phyloP scores from a whole-genome alignment of 2,888 invertebrate species.

The Leucophora obtusa region DNA sequence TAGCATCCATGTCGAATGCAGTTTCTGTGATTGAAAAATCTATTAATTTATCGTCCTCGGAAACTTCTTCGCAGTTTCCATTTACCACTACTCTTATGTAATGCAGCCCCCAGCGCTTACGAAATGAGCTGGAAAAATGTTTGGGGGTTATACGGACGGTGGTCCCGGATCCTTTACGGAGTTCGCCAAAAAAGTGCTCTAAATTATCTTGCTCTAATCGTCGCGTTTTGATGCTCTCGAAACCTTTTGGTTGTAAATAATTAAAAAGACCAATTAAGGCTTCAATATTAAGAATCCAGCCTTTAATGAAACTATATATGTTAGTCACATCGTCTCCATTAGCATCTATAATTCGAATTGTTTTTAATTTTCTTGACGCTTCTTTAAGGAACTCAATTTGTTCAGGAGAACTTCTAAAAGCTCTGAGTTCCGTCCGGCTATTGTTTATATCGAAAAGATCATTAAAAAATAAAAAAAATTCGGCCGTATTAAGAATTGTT shows the following conservation, averaged over 20 bases:
- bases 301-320: too few relatives aligned
- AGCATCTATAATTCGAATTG: too few relatives aligned
- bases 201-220: conserved; percentile 5
- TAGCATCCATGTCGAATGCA: not conserved
- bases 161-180: conserved; percentile 21
- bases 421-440: not conserved
- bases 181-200: conserved; percentile 30
- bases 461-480: conserved; percentile 37
- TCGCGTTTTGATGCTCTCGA: not conserved
- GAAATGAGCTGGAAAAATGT: conserved; percentile 33
- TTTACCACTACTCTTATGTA: conserved; percentile 31
- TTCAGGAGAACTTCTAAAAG: conserved; percentile 8
- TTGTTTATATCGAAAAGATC: conserved; percentile 18
- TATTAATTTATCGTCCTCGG: not conserved
- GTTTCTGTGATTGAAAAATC: conserved; percentile 6
- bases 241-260: conserved; percentile 1
- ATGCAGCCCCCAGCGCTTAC: conserved; percentile 29
- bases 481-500: conserved; percentile 25
- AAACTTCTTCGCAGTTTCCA: conserved; percentile 25
- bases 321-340: too few relatives aligned
- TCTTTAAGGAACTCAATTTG: conserved; percentile 12
- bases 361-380: not conserved
- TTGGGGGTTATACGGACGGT: conserved; percentile 8
- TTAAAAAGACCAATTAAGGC: not conserved
- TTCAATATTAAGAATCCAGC: too few relatives aligned